Percentiles rank a stretch among this genome's conserved stretches.
These are phyloP conservation scores for Thunnus thynnus DNA, from an alignment of 2,113 vertebrate species.

Conservation along the genomic window DNA sequence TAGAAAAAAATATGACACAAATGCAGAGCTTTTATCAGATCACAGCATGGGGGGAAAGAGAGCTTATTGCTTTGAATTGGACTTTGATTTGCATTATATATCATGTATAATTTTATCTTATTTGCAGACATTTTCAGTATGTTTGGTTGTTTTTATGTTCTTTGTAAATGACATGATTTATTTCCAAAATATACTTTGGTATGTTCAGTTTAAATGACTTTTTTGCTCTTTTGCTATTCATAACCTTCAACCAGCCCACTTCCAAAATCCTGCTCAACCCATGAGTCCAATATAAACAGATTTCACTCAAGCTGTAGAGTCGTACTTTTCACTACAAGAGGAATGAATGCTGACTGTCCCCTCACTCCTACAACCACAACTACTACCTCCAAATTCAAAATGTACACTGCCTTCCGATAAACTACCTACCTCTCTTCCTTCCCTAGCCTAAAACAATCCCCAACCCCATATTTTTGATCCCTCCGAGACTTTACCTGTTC, in stretches of 20 bases:
- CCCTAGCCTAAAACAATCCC: background rate
- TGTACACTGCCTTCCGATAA: slow-evolving; percentile 7
- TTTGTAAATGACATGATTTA: slow-evolving; percentile 30
- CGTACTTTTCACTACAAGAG: background rate
- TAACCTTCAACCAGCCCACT: slow-evolving; percentile 16
- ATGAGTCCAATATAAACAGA: background rate
- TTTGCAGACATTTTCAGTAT: slow-evolving; percentile 50
- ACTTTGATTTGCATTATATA: slow-evolving; percentile 55
- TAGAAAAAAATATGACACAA: slow-evolving; percentile 47
- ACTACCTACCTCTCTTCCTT: background rate
- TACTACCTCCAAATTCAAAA: slow-evolving; percentile 27
- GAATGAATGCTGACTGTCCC: slow-evolving; percentile 21
- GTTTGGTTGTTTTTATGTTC: slow-evolving; percentile 49
- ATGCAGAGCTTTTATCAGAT: slow-evolving; percentile 51
- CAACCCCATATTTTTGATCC: background rate
- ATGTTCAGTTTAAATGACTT: slow-evolving; percentile 47
- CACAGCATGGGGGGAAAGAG: slow-evolving; percentile 65
- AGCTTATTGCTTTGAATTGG: slow-evolving; percentile 51
- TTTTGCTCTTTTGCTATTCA: slow-evolving; percentile 61
- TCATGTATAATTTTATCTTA: slow-evolving; percentile 35
- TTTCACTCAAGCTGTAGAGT: slow-evolving; percentile 4
- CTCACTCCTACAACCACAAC: slow-evolving; percentile 27
- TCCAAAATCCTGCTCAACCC: slow-evolving; percentile 6
- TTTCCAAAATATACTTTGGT: slow-evolving; percentile 45
- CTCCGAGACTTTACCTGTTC: slow-evolving; percentile 5